Evolutionary conservation across 2,113 vertebrate genomes (phyloP), one percentile per base, ranked within the genome.

Genomic region (Mandrillus leucophaeus): DNA sequence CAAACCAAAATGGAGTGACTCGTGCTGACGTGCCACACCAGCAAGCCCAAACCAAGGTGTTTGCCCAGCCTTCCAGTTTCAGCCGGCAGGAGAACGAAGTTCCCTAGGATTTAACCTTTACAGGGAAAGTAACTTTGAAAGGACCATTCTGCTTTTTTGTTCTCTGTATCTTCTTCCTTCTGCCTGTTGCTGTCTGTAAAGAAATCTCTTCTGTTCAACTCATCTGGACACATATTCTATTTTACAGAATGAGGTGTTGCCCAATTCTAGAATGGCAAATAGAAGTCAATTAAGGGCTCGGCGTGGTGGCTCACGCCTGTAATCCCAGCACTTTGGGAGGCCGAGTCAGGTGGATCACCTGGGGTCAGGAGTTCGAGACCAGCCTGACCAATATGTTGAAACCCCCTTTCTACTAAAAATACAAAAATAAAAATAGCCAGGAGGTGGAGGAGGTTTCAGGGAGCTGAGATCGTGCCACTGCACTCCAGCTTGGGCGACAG

Each of bases 261-360:
- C 43, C 14, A 27, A 27, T 17, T 76, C 73, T 30, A 76, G 73
- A 45, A 30, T 30, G 40, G 4, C 73, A 30, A 48, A 76, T 17
- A 48, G 59, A 27, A 12, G 25, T 61, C 59, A 13, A 30, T 30
- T 27, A 30, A 61, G 25, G 25, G 59, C 59, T 30, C 25, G 59
- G 59, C 59, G 1, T 0, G 0, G 59, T 12, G 25, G 11, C 25
- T 61, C 2, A 30, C 1, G 0, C 59, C 59, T 13, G 59, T 12
- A 61, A 61, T 30, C 59, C 25, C 59, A 27, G 59, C 59, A 27
- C 59, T 61, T 61, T 61, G 59, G 59, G 59, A 61, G 59, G 25
- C 59, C 59, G 0, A 61, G 59, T 12, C 4, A 11, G 25, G 25
- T 12, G 59, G 59, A 61, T 27, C 25, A 61, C 4, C 1, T 27